Evolutionary conservation across 2,113 vertebrate genomes (phyloP), one percentile per base, ranked within the genome.

Genomic region (Cyphomyrus discorhynchus): DNA sequence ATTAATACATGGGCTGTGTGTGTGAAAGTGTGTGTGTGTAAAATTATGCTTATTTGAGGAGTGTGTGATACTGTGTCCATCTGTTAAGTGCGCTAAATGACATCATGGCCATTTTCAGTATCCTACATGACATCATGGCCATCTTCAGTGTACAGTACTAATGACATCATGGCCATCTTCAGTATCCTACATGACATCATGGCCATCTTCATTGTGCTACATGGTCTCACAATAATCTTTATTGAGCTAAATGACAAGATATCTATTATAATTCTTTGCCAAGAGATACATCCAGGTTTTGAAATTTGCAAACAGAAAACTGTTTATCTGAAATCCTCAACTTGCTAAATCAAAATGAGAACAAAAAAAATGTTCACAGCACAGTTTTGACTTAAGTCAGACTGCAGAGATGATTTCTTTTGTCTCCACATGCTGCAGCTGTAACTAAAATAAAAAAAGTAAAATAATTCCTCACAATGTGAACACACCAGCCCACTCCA

Each of bases 61-160:
- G 15, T 80, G 35, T 42, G 5, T 42, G 35, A 77, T 19, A 77
- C 35, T 42, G 70, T 77, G 95, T 15, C 85, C 50, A 35, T 31
- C 50, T 24, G 88, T 91, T 88, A 90, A 91, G 92, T 92, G 93
- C 92, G 92, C 93, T 92, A 95, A 95, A 95, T 95, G 95, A 94
- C 95, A 95, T 96, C 94, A 92, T 91, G 94, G 19, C 52, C 49
- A 31, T 88, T 46, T 86, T 80, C 35, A 31, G 39, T 86, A 19
- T 35, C 13, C 27, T 77, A 77, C 11, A 31, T 77, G 70, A 53
- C 52, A 53, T 53, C 52, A 53, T 52, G 50, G 13, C 31, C 91
- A 92, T 92, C 93, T 93, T 89, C 92, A 93, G 92, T 91, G 90
- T 91, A n/a, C n/a, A n/a, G n/a, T n/a, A 94, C 93, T 93, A 93